Percentiles rank a stretch among this genome's conserved stretches.
phyloP scores from a whole-genome alignment of 2,888 invertebrate species.

The Leucophenga montana region DNA sequence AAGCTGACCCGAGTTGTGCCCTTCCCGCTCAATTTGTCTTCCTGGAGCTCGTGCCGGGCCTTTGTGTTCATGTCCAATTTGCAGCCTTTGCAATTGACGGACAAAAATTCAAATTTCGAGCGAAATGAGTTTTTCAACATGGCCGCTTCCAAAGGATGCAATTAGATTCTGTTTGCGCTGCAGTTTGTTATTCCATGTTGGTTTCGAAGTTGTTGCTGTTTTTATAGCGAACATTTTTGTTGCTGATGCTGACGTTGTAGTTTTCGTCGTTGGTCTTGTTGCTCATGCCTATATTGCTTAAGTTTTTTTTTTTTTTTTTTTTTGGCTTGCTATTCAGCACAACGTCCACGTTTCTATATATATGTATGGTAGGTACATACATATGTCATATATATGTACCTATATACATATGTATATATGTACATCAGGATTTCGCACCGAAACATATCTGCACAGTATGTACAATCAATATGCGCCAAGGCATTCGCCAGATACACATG shows the following conservation, averaged over 20 bases:
- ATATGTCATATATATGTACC: not conserved
- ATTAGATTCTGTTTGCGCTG: slow-evolving; percentile 41
- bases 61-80: slow-evolving; percentile 33
- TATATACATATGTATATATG: slow-evolving; percentile 4
- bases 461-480: too few relatives aligned
- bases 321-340: too few relatives aligned
- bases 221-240: slow-evolving; percentile 18
- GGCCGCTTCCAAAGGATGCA: slow-evolving; percentile 40
- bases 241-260: slow-evolving; percentile 17
- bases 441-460: too few relatives aligned
- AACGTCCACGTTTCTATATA: too few relatives aligned
- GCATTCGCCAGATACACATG: too few relatives aligned
- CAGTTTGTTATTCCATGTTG: slow-evolving; percentile 33
- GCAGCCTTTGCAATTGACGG: slow-evolving; percentile 36
- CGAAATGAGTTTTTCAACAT: slow-evolving; percentile 44
- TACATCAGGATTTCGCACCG: too few relatives aligned
- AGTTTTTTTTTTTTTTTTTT: too few relatives aligned
- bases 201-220: slow-evolving; percentile 22
- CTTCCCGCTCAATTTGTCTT: not conserved
- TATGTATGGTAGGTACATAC: not conserved
- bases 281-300: slow-evolving; percentile 3
- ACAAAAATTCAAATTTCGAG: slow-evolving; percentile 47
- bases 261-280: not conserved
- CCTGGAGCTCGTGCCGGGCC: not conserved
- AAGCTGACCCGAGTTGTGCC: not conserved